Evolutionary conservation across 2,113 vertebrate genomes (phyloP), one percentile per base, ranked within the genome.

Genomic region (Rallus limicola): DNA sequence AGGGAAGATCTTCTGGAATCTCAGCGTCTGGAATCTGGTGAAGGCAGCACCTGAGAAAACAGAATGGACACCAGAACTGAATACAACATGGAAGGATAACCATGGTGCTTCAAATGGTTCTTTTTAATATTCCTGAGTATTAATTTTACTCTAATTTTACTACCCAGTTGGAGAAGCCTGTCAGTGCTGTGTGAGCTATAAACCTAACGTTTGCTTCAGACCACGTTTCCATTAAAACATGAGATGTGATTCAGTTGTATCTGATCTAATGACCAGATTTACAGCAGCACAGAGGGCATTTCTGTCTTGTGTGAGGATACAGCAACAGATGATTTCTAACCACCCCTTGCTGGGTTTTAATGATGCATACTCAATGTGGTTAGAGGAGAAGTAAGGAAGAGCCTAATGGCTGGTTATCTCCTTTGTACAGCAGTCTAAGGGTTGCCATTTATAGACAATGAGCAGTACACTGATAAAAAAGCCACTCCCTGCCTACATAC

Each of bases 1-100:
- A 2, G 99, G 99, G 74, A 99, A 99, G 90, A 99, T 99, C 97
- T 98, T 99, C 95, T 97, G 98, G 31, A 99, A 98, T 67, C 99
- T 98, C 67, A 99, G 95, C 0, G 99, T 99, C 97, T 99, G 99
- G 97, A 99, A 99, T 64, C 99, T 98, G 52, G 99, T 99, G 95
- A 99, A 99, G n/a, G 99, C 98, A n/a, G 99, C 99, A 63, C 99
- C 99, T 99, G 91, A 25, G 75, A 62, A n/a, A 62, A 63, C 7
- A 76, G 72, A 72, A 40, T 0, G 5, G 33, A 38, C 52, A 50
- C 7, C 20, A 58, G 48, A 78, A 76, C 6, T 52, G 55, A 93
- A 23, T 48, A 40, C 3, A 58, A 29, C 26, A 29, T 0, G 13
- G 53, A 42, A 65, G 34, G 33, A 67, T 42, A 74, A 86, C 42